Conservation (phyloP, 1,140 invertebrate species). For the Bombus breviceps region DNA sequence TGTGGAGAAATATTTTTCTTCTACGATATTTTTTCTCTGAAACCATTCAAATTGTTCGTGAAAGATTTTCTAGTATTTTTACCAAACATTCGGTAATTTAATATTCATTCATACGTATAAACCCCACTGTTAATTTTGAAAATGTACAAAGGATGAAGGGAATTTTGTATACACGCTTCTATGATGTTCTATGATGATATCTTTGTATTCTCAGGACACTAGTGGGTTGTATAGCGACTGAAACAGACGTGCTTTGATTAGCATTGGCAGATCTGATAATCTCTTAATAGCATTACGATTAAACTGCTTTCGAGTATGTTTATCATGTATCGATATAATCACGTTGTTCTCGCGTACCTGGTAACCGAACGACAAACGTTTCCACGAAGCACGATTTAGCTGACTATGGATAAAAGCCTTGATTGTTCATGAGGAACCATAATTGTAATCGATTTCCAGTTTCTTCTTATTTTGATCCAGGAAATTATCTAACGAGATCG, state of each 20-base stretch:
- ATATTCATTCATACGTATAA: not conserved
- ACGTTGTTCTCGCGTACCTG: not conserved
- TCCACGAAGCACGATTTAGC: not conserved
- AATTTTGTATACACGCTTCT: not conserved
- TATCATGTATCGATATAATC: conserved; percentile 17
- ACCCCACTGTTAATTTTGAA: not conserved
- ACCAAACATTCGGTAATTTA: not conserved
- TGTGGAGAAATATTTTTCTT: no score
- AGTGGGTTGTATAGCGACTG: not conserved
- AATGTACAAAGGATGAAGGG: not conserved
- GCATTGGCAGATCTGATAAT: conserved; percentile 26
- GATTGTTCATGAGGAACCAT: no score
- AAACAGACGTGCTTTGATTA: conserved; percentile 19
- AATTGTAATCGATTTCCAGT: no score
- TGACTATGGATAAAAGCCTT: no score
- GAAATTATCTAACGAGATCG: no score
- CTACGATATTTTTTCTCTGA: no score
- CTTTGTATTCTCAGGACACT: not conserved
- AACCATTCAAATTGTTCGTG: not conserved
- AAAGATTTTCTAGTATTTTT: not conserved
- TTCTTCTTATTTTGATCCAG: no score
- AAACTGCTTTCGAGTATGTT: conserved; percentile 10
- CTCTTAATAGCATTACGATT: conserved; percentile 40
- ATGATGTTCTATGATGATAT: not conserved
- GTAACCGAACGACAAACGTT: not conserved